A percentile compares a stretch with the other conserved stretches of the same genome.
Conservation (phyloP, 2,797 vertebrate species). For the Apodemus agrarius region DNA sequence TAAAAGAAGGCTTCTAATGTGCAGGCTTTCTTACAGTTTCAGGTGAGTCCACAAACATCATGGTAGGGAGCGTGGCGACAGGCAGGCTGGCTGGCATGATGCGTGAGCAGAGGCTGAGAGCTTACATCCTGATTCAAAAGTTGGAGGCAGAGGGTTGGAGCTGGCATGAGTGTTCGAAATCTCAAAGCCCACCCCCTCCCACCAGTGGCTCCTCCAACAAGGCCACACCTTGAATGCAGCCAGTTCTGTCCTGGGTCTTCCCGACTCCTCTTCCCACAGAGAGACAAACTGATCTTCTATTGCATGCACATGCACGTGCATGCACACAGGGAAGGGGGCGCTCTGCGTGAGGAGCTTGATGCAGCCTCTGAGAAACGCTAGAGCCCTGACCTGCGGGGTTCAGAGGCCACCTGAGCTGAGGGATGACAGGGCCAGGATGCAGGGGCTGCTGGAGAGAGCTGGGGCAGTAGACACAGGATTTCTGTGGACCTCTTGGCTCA, state of each 20-base stretch:
- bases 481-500: background rate
- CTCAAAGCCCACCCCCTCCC: background rate
- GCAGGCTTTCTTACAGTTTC: background rate
- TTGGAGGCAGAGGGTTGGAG: background rate
- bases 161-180: background rate
- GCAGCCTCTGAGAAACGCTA: conserved; percentile 68
- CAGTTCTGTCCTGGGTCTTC: background rate
- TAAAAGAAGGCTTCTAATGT: background rate
- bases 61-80: background rate
- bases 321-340: background rate
- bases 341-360: conserved; percentile 68
- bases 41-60: background rate
- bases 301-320: background rate
- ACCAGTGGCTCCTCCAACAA: background rate
- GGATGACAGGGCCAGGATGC: background rate
- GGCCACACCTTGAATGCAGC: background rate
- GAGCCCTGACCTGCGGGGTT: conserved; percentile 52
- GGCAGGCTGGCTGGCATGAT: background rate
- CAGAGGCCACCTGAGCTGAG: background rate
- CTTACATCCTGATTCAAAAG: background rate
- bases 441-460: background rate
- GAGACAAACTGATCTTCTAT: background rate
- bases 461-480: background rate
- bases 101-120: background rate
- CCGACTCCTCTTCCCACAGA: background rate